Base-by-base conservation (phyloP, 2,888 invertebrate species). In the Octodonta nipae region DNA sequence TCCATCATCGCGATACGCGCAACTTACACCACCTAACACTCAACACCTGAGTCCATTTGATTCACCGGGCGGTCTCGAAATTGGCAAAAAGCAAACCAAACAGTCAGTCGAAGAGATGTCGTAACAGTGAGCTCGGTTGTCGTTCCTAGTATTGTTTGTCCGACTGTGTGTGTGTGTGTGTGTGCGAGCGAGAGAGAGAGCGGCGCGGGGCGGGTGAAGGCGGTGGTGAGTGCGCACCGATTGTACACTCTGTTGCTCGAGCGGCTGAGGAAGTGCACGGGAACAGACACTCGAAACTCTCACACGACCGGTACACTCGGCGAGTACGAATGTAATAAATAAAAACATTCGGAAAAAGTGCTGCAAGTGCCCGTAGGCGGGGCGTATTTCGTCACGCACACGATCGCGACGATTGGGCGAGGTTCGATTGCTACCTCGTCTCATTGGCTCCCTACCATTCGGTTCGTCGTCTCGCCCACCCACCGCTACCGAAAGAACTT, bases 311-410 rank as follows among this genome's bases (percentile, higher is more conserved):
- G 68, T 70, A 70, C 66, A 72, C 68, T 70, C 71, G 69, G 65
- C 66, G 67, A 67, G 66, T 70, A 71, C 73, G 70, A 73, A 72
- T 70, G 73, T 72, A 74, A 75, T 75, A 74, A 74, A 75, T 75
- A 75, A 74, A 73, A 74, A 62, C 62, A 63, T 60, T 61, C 45
- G 56, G 61, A 62, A 61, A 72, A 71, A 64, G 65, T 64, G 67
- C 62, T 54, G 56, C 55, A 55, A 55, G 57, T 55, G 59, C 49
- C 51, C 45, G 47, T 40, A 45, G 55, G 60, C 51, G 52, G 44
- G 37, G 49, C 48, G 40, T 41, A 36, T 38, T 43, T 51, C 52
- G 56, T 47, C 50, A 67, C 69, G 67, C 68, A 67, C 67, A 64
- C 64, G 63, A 61, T 63, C 60, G 60, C 62, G 63, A 54, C 55